phyloP scores from a whole-genome alignment of 2,797 vertebrate genomes.

The Anniella stebbinsi region DNA sequence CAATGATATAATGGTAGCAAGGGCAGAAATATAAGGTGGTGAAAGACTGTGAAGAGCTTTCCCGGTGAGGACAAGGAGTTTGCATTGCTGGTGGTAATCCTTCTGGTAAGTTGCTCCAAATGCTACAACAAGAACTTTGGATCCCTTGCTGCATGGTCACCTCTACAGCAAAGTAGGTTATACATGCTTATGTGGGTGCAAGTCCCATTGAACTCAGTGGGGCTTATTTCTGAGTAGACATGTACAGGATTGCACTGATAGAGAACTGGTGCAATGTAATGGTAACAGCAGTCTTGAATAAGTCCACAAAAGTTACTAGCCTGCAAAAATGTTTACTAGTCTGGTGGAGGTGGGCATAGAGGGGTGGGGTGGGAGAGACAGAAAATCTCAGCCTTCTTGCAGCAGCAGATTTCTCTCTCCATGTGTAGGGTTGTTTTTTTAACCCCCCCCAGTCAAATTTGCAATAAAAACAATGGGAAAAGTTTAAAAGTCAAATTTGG shows the following conservation, averaged over 20 bases:
- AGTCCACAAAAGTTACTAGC: neutral
- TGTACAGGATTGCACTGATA: too few species aligned
- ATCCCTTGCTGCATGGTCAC: neutral
- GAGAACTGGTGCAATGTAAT: too few species aligned
- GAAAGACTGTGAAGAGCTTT: neutral
- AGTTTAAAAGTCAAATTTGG: neutral
- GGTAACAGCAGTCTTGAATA: neutral
- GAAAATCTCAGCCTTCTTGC: neutral
- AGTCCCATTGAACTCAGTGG: neutral
- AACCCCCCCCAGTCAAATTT: neutral
- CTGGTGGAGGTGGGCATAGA: neutral
- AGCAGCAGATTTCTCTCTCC: neutral
- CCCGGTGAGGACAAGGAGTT: neutral
- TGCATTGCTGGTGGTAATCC: neutral
- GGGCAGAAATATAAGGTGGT: neutral
- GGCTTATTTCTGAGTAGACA: neutral
- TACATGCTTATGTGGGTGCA: neutral
- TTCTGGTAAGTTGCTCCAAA: neutral
- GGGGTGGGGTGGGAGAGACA: neutral
- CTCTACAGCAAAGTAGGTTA: neutral
- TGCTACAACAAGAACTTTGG: neutral
- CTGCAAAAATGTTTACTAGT: neutral
- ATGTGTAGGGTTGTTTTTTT: too few species aligned
- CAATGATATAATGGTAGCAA: neutral
- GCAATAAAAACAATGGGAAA: neutral